Conservation (phyloP, 2,797 vertebrate species). For the Eulemur albifrons region DNA sequence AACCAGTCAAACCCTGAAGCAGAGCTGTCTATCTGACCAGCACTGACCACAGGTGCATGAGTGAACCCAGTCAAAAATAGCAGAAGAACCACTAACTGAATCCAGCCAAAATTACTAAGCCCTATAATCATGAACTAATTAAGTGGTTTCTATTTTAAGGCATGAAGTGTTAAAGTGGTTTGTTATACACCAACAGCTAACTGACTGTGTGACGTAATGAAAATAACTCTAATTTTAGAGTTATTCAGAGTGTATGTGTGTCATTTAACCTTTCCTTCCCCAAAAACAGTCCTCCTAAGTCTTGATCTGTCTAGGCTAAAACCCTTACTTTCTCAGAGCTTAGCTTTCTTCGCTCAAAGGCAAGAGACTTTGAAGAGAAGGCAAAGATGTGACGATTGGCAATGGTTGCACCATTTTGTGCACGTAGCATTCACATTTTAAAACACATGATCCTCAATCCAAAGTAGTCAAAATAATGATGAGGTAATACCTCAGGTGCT, state of each 20-base stretch:
- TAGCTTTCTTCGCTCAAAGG: neutral
- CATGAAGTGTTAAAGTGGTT: neutral
- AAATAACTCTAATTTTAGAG: neutral
- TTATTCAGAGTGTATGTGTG: neutral
- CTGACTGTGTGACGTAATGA: neutral
- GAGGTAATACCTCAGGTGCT: neutral
- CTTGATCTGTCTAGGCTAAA: neutral
- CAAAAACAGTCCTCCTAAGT: neutral
- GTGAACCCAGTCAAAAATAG: neutral
- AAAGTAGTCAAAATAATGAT: neutral
- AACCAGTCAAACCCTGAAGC: neutral
- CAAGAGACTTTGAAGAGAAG: neutral
- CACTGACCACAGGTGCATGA: neutral
- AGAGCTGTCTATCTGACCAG: neutral
- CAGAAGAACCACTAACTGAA: neutral
- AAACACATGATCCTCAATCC: neutral
- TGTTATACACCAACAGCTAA: neutral
- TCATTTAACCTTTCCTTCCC: neutral
- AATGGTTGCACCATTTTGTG: neutral
- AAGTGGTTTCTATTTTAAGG: neutral
- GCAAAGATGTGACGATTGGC: neutral
- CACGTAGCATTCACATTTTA: neutral
- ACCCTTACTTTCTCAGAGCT: neutral
- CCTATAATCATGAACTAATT: neutral
- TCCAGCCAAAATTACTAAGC: neutral